Evolutionary conservation across 1,140 invertebrate species (phyloP), one percentile per base, ranked within the genome.

Genomic region (Bombus cullumanus): DNA sequence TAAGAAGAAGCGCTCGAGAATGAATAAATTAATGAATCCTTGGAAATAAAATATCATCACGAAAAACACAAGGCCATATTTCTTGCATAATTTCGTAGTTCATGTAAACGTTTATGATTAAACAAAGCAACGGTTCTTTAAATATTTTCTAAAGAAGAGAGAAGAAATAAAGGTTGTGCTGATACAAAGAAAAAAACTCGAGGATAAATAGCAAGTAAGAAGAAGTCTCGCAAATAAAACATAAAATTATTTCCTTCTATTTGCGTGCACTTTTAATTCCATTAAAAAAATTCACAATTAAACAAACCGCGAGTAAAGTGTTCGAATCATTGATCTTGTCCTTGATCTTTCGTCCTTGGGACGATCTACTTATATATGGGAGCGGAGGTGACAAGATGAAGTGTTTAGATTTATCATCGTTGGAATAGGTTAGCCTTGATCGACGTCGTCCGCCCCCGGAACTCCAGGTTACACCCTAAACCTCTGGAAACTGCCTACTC

Each of bases 401-500:
- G 47, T 81, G 72, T 85, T 85, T 80, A 80, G 81, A 89, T 88
- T 87, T 81, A 90, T 87, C 88, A 66, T 25, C 68, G 71, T 31
- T 79, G 74, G 57, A 85, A 80, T 85, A 80, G 74, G 83, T 80
- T 72, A 71, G 74, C 47, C 69, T 74, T 79, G 77, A 84, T 77
- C 66, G 68, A 77, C 66, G 77, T 87, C 43, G 74, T 81, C 77
- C 75, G 37, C 57, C 66, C 37, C 47, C 53, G 41, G 53, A 62
- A 62, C 68, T 80, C 79, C 75, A 59, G 53, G 81, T 81, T 80
- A 81, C 87, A 82, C 64, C 73, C 77, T 88, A 66, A 71, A 68
- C 76, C 88, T 79, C 85, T 81, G 69, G 85, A 43, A 89, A 90
- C 81, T 87, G 77, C 88, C 86, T 90, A 86, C 83, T 37, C 80